Conservation (phyloP, 2,797 vertebrate genomes). For the Luscinia luscinia region DNA sequence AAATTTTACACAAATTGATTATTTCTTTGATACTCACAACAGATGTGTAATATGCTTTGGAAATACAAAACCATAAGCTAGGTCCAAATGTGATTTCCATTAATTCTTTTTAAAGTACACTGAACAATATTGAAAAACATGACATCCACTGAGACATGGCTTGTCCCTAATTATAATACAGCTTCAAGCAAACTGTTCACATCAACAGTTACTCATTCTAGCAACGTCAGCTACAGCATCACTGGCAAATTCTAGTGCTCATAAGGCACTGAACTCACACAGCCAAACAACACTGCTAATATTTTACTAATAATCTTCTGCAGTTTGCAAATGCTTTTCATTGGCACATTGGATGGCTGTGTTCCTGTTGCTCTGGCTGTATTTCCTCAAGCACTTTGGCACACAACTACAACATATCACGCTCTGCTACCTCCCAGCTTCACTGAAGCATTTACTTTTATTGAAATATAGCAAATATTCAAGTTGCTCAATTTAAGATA, state of each 20-base stretch:
- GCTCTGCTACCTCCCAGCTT: background rate
- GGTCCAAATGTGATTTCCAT: background rate
- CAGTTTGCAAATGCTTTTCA: background rate
- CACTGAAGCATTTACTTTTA: background rate
- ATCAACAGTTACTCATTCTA: background rate
- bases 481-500: slow-evolving; percentile 36
- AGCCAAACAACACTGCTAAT: background rate
- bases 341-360: background rate
- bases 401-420: background rate
- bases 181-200: background rate
- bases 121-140: background rate
- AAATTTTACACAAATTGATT: background rate
- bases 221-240: background rate
- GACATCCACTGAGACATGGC: background rate
- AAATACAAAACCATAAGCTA: background rate
- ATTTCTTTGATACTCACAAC: background rate
- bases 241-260: background rate
- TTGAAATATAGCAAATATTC: background rate
- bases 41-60: background rate
- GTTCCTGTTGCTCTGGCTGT: background rate
- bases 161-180: background rate
- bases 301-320: background rate
- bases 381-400: background rate
- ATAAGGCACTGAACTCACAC: background rate
- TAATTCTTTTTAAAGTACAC: background rate